Evolutionary conservation across 2,797 vertebrate genomes (phyloP), one percentile per base, ranked within the genome.

Genomic region (Alauda arvensis): DNA sequence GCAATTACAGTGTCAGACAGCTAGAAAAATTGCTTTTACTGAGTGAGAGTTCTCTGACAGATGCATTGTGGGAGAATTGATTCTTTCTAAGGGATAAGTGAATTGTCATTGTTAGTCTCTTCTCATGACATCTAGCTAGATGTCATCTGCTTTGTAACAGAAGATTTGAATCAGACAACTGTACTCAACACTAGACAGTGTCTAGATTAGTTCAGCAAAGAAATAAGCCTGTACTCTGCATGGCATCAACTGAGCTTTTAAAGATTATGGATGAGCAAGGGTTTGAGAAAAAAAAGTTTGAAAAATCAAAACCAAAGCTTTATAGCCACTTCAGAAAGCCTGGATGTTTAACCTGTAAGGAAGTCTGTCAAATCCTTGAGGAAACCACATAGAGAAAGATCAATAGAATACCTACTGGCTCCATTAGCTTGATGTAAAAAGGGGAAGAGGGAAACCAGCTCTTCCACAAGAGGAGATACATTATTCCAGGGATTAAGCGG

Each of bases 11-110:
- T 99, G 98, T 99, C 99, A 99, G 98, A 97, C 98, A 97, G 98
- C 97, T 96, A 98, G 98, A 98, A 98, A 99, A 98, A 98, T 98
- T 97, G 97, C 98, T 98, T 98, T 98, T 97, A 97, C 96, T 96
- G 97, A 97, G 97, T 96, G 97, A 98, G 97, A 98, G 97, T 97
- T 98, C 97, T 98, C 97, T 99, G 98, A 99, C 98, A 98, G 98
- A 98, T 98, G 98, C 98, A 99, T 99, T 98, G 98, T 98, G 97
- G 98, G 97, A 98, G 98, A 98, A 99, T 97, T 98, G 98, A 98
- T 98, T 98, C 98, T 97, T 98, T 97, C 97, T 96, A 96, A 97
- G 97, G 98, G 98, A 98, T 98, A 98, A 98, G 98, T 98, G 98
- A 99, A 98, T 98, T 99, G 98, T 99, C 98, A 98, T 99, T 98